phyloP scores from a whole-genome alignment of 1,140 invertebrate genomes.

The Anastrepha ludens region DNA sequence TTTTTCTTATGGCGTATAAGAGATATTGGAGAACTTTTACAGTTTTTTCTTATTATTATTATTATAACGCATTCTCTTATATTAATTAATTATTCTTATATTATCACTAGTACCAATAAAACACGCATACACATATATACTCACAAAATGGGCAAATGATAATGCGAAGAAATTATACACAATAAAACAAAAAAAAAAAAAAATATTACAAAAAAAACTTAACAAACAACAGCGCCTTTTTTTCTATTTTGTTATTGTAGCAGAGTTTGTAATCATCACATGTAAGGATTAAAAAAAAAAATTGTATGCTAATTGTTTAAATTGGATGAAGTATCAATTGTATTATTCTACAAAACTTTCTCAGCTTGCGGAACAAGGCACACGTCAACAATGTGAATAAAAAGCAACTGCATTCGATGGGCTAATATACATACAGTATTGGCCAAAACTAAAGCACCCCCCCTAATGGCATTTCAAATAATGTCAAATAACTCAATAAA shows the following conservation, averaged over 20 bases:
- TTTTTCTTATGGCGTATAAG: constrained; percentile 35
- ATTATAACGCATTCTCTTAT: constrained; percentile 46
- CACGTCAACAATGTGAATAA: no score
- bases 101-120: constrained; percentile 43
- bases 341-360: no score
- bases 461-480: no score
- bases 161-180: constrained; percentile 51
- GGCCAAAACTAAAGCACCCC: no score
- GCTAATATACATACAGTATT: no score
- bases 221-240: constrained; percentile 29
- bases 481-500: no score
- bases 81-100: constrained; percentile 46
- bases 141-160: constrained; percentile 32
- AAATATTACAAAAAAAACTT: constrained; percentile 19
- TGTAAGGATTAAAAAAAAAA: no score
- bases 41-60: constrained; percentile 41
- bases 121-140: constrained; percentile 37
- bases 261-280: background rate
- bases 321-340: no score
- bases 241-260: background rate
- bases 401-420: no score
- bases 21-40: background rate
- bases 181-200: constrained; percentile 35
- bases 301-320: no score
- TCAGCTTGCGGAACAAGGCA: no score